phyloP scores from a whole-genome alignment of 2,113 vertebrate genomes.

The Barnardius zonarius region DNA sequence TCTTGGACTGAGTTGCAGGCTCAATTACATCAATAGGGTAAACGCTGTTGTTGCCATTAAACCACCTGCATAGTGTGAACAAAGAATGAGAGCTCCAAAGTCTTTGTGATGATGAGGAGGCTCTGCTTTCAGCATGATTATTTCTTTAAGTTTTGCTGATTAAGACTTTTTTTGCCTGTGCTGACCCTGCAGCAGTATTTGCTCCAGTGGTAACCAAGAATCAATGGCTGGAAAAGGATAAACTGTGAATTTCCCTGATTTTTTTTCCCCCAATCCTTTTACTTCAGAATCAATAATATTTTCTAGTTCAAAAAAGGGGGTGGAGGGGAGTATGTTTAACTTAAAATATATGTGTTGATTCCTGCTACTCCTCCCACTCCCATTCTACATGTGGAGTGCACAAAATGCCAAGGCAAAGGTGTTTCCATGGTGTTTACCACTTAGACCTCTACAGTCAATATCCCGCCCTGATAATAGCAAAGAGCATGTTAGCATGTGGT shows the following conservation, averaged over 20 bases:
- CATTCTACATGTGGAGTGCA: neutral
- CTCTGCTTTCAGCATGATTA: neutral
- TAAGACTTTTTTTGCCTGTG: neutral
- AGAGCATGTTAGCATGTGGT: neutral
- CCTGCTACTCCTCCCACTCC: conserved; percentile 10
- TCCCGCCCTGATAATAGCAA: neutral
- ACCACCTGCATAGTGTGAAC: neutral
- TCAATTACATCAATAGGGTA: neutral
- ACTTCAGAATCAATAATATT: neutral
- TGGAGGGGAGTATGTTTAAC: neutral
- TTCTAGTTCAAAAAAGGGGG: neutral
- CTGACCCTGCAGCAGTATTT: neutral
- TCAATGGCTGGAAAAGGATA: neutral
- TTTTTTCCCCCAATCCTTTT: neutral
- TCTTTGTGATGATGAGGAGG: neutral
- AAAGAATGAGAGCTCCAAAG: neutral
- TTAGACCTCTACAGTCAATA: conserved; percentile 33
- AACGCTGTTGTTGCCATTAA: neutral
- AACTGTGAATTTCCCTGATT: neutral
- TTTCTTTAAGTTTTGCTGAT: neutral
- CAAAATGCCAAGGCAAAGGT: conserved; percentile 46
- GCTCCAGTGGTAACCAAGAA: neutral
- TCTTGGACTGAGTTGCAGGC: neutral
- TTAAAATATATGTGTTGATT: conserved; percentile 11
- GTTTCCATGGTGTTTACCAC: conserved; percentile 49